phyloP scores from a whole-genome alignment of 2,888 invertebrate species.

The Pachliopta kotzebuea region DNA sequence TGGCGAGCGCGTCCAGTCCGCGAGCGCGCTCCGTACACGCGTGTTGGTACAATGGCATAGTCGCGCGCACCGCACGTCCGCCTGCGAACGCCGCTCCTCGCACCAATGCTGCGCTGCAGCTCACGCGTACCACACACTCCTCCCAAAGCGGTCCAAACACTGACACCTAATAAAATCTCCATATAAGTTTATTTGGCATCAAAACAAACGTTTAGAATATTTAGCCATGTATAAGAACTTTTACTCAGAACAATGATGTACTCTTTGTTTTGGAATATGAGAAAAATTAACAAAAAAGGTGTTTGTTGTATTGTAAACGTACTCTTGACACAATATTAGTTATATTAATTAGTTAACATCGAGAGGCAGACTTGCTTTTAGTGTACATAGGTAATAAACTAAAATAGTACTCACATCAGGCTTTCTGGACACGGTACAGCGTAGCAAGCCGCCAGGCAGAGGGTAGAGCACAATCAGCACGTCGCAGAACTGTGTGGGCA shows the following conservation, averaged over 20 bases:
- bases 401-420: constrained; percentile 83
- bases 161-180: constrained; percentile 87
- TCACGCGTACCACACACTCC: constrained; percentile 85
- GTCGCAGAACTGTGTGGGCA: constrained; percentile 99
- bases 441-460: constrained; percentile 89
- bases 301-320: too few species aligned
- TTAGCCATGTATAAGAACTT: too few species aligned
- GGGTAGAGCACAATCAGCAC: constrained; percentile 98
- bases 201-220: too few species aligned
- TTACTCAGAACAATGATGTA: too few species aligned
- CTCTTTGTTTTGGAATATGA: too few species aligned
- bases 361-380: too few species aligned
- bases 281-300: too few species aligned
- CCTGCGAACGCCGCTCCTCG: constrained; percentile 93
- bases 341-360: too few species aligned
- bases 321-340: too few species aligned
- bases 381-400: background rate
- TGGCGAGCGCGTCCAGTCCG: constrained; percentile 90
- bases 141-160: constrained; percentile 98
- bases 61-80: constrained; percentile 93
- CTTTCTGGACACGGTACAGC: constrained; percentile 93
- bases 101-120: constrained; percentile 89
- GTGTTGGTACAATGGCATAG: constrained; percentile 94
- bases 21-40: constrained; percentile 96
- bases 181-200: too few species aligned